These are phyloP conservation scores for Agrypnus murinus DNA, from an alignment of 2,888 invertebrate species.

Conservation along the genomic window DNA sequence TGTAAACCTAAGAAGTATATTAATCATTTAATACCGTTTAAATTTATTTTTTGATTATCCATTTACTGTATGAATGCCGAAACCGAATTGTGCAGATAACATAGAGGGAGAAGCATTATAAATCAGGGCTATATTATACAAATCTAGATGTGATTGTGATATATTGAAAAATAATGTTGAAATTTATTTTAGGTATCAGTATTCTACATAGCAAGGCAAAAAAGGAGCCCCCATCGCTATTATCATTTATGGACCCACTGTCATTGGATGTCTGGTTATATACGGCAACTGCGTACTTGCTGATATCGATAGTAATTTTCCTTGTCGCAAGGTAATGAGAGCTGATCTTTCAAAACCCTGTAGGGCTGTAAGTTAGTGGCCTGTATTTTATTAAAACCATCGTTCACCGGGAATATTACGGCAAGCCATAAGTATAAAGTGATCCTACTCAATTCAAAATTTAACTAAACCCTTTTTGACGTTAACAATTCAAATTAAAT, in stretches of 20 bases:
- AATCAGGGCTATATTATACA: no score
- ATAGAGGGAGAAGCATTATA: no score
- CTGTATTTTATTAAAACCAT: conserved; percentile 38
- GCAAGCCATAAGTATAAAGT: not conserved
- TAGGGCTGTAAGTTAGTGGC: conserved; percentile 32
- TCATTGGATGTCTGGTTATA: conserved; percentile 92
- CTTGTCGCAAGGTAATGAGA: conserved; percentile 77
- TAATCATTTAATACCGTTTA: no score
- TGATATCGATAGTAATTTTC: conserved; percentile 88
- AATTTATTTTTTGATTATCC: no score
- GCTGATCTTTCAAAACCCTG: conserved; percentile 38
- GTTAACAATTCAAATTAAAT: no score
- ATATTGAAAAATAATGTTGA: no score
- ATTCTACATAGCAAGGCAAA: conserved; percentile 89
- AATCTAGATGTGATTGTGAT: no score
- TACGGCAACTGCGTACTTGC: conserved; percentile 89
- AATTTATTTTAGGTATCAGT: conserved; percentile 79
- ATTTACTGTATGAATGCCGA: no score
- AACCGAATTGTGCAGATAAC: no score
- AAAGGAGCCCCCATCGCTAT: conserved; percentile 85
- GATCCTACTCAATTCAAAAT: no score
- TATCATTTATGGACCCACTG: conserved; percentile 93
- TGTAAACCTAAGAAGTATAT: no score
- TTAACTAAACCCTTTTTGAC: no score
- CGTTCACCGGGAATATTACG: conserved; percentile 20